Conservation (phyloP, 2,113 vertebrate species). For the Machaerirhynchus nigripectus region DNA sequence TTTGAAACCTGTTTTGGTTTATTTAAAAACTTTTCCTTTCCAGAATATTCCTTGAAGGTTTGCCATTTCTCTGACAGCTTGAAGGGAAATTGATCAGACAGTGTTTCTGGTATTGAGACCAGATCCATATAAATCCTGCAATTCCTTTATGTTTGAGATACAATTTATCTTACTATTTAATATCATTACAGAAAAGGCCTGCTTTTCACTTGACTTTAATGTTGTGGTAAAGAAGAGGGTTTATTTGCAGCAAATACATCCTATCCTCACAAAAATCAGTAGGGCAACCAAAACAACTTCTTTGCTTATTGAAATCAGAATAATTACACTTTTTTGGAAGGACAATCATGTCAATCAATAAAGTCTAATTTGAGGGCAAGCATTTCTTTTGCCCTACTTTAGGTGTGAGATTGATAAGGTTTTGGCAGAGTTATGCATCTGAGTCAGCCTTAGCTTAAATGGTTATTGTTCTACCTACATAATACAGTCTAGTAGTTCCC, state of each 20-base stretch:
- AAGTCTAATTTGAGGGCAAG: not conserved
- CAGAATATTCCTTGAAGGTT: conserved; percentile 21
- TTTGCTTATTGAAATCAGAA: not conserved
- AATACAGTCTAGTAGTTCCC: not conserved
- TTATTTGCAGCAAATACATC: conserved; percentile 22
- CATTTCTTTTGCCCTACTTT: not conserved
- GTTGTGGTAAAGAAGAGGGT: not conserved
- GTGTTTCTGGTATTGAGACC: not conserved
- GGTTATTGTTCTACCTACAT: not conserved
- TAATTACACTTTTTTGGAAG: not conserved
- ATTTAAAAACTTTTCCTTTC: conserved; percentile 43
- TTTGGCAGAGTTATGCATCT: not conserved
- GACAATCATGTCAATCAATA: not conserved
- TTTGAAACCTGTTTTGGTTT: conserved; percentile 9
- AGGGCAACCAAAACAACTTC: not conserved
- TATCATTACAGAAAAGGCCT: not conserved
- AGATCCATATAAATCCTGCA: conserved; percentile 8
- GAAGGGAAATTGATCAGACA: not conserved
- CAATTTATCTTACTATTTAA: conserved; percentile 23
- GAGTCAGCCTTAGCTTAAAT: conserved; percentile 20
- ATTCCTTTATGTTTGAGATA: not conserved
- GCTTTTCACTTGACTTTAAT: conserved; percentile 20
- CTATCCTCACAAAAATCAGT: not conserved
- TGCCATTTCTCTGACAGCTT: conserved; percentile 22
- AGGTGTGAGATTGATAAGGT: not conserved